These are phyloP conservation scores for Chaetodon trifascialis DNA, from an alignment of 2,113 vertebrate genomes.

Conservation along the genomic window DNA sequence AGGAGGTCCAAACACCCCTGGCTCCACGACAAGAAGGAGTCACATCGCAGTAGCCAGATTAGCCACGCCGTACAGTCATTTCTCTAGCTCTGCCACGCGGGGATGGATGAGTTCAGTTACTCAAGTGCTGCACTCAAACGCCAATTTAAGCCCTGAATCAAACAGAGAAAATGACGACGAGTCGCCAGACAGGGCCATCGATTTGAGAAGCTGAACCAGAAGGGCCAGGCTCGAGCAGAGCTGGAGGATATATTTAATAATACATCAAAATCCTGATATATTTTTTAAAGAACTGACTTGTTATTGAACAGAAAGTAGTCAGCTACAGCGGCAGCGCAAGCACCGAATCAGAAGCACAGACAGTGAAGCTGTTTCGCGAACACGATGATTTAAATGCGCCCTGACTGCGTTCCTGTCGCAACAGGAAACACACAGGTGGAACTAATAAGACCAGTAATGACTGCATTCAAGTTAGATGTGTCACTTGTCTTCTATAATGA, in stretches of 20 bases:
- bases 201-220: conserved; percentile 17
- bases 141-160: conserved; percentile 1
- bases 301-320: not conserved
- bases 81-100: conserved; percentile 25
- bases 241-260: conserved; percentile 15
- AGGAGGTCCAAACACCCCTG: conserved; percentile 28
- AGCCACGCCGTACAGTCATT: conserved; percentile 4
- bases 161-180: conserved; percentile 15
- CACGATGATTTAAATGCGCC: not conserved
- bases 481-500: too few species aligned
- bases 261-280: not conserved
- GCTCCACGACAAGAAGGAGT: conserved; percentile 11
- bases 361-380: not conserved
- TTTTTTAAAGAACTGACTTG: not conserved
- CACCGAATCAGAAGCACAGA: too few species aligned
- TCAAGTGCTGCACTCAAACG: conserved; percentile 11
- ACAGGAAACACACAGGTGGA: not conserved
- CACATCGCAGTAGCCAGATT: conserved; percentile 36
- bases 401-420: not conserved
- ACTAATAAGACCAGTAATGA: not conserved
- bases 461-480: not conserved
- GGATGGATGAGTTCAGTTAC: conserved; percentile 29
- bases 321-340: not conserved
- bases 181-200: not conserved
- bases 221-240: not conserved